A percentile compares a stretch with the other conserved stretches of the same genome.
Conservation (phyloP, 2,113 vertebrate genomes). For the Camelus dromedarius region DNA sequence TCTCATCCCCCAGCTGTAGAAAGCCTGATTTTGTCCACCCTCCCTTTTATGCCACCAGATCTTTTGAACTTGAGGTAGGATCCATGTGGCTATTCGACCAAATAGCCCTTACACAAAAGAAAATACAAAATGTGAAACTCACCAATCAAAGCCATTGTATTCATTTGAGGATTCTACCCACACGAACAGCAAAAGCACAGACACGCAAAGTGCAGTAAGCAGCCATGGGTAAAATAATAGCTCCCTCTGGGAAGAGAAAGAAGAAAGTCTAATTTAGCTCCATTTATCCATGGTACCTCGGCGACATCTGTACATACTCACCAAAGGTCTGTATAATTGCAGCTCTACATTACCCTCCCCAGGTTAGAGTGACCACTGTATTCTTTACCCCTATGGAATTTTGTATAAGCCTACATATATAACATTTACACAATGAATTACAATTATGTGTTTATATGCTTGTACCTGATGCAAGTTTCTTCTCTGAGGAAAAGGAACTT, state of each 20-base stretch:
- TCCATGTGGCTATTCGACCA: not conserved
- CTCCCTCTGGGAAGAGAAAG: conserved; percentile 85
- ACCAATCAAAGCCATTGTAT: conserved; percentile 96
- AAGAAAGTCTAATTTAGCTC: conserved; percentile 29
- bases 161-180: conserved; percentile 95
- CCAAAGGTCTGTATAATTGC: not conserved
- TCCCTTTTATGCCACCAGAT: not conserved
- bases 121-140: conserved; percentile 79
- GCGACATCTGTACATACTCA: not conserved
- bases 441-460: not conserved
- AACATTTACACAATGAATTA: not conserved
- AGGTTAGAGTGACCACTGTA: not conserved
- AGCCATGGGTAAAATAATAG: conserved; percentile 90
- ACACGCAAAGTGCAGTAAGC: conserved; percentile 90
- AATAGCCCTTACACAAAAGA: not conserved
- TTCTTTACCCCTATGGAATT: not conserved
- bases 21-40: not conserved
- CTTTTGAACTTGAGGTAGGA: not conserved
- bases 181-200: conserved; percentile 92
- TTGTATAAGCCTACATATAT: not conserved
- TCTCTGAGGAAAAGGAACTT: conserved; percentile 27
- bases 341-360: not conserved
- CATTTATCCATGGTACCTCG: not conserved
- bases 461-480: conserved; percentile 11
- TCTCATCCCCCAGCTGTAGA: not conserved